Evolutionary conservation across 2,797 vertebrate genomes (phyloP), one percentile per base, ranked within the genome.

Genomic region (Caiman crocodilus): DNA sequence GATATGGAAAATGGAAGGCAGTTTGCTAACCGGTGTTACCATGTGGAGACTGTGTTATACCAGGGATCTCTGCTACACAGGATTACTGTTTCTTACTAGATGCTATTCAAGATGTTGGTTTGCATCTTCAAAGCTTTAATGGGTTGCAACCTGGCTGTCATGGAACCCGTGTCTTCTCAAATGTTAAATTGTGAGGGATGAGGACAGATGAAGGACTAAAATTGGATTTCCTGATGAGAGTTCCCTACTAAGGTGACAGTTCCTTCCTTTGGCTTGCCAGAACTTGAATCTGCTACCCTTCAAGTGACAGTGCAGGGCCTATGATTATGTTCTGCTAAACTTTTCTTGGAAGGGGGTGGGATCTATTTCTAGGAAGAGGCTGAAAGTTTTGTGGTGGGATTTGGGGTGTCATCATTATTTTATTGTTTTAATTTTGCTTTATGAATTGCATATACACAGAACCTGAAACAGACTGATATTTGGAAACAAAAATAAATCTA

Each of bases 401-500:
- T 92, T 89, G 92, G 76, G 57, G 42, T 94, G 73, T 63, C 84
- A 94, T 87, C 76, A 90, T 56, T 20, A 90, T 56, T 20, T 90
- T 90, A 50, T 50, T 50, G 9, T 42, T 42, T 42, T 42, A 50
- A 50, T 50, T 67, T 67, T 82, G 59, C 18, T 93, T 94, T 65
- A 65, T 90, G 55, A 82, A 30, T 94, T 90, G 73, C 58, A 50
- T 50, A 50, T 50, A 50, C 9, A 50, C 42, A 50, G 42, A 50
- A 50, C 88, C 91, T 95, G 88, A 92, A 88, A 85, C 57, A 95
- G 88, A 90, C 87, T 75, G 94, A 94, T 28, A 75, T 6, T 90
- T 9, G 90, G 76, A 95, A 94, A 85, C 93, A 30, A 80, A 95
- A 94, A 90, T 42, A 90, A 78, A 58, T 90, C 56, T 42, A 85